Evolutionary conservation across 1,140 invertebrate genomes (phyloP).

Genomic region (Drosophila tsacasi): DNA sequence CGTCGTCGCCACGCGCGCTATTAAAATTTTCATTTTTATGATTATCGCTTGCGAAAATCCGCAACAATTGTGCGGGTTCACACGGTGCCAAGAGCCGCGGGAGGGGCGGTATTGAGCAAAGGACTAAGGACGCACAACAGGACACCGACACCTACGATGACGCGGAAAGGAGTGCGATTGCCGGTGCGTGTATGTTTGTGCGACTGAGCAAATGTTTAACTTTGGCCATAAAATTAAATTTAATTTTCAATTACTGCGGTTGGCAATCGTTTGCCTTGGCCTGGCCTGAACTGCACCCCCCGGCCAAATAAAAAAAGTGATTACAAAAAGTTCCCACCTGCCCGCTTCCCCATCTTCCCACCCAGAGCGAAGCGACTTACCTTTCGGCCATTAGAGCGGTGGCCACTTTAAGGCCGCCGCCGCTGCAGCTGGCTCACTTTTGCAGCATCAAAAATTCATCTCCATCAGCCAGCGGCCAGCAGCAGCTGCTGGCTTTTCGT

Average conservation of each 20-base stretch:
- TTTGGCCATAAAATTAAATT: conserved; percentile 81
- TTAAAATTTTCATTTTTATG: conserved; percentile 82
- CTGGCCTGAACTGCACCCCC: conserved; percentile 10
- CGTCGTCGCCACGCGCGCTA: conserved; percentile 55
- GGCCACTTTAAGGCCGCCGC: conserved; percentile 44
- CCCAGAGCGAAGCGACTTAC: conserved; percentile 2
- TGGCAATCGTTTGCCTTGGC: conserved; percentile 42
- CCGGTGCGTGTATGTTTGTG: conserved; percentile 31
- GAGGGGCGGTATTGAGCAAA: background rate
- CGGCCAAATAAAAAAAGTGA: conserved; percentile 30
- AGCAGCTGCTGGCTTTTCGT: conserved; percentile 49
- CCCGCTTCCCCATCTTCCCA: background rate
- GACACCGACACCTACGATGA: conserved; percentile 46
- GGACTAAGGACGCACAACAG: conserved; percentile 18
- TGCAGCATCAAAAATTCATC: conserved; percentile 59
- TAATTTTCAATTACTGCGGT: conserved; percentile 82
- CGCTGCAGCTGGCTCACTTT: conserved; percentile 54
- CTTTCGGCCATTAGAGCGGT: conserved; percentile 43
- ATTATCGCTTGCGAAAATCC: conserved; percentile 75
- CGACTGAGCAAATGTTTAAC: conserved; percentile 64
- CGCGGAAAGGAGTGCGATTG: conserved; percentile 29
- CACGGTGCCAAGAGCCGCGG: conserved; percentile 22
- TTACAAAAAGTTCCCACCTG: conserved; percentile 20
- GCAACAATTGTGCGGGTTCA: conserved; percentile 71
- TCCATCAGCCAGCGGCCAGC: conserved; percentile 31